Evolutionary conservation across 2,888 invertebrate species (phyloP).

Genomic region (Luperina nickerlii): DNA sequence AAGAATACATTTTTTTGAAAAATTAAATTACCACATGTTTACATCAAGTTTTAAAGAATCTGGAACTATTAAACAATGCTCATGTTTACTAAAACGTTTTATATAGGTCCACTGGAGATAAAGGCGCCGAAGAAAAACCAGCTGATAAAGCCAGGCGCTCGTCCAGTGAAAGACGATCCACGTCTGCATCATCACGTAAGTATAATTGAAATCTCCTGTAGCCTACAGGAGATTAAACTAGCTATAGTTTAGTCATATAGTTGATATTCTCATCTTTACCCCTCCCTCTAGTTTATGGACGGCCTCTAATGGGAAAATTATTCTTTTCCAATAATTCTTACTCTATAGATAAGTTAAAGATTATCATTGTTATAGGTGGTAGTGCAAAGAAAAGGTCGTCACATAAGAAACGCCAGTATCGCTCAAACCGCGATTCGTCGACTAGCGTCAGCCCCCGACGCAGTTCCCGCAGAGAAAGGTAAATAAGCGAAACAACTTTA

Average conservation of each 20-base stretch:
- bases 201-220: constrained; percentile 38
- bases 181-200: constrained; percentile 88
- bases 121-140: constrained; percentile 79
- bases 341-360: not conserved
- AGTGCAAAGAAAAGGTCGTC: constrained; percentile 94
- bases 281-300: not conserved
- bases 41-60: not conserved
- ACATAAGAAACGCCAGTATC: constrained; percentile 96
- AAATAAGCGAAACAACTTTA: constrained; percentile 33
- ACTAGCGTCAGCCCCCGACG: constrained; percentile 90
- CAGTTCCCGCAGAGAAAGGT: constrained; percentile 90
- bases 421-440: constrained; percentile 95
- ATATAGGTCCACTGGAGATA: constrained; percentile 75
- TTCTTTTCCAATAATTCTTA: not conserved
- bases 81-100: constrained; percentile 11
- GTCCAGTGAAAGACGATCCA: constrained; percentile 83
- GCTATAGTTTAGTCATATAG: not conserved
- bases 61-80: not conserved
- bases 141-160: constrained; percentile 81
- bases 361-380: constrained; percentile 77
- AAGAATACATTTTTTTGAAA: not conserved
- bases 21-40: not conserved
- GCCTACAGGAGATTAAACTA: not conserved
- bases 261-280: not conserved
- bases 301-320: not conserved